These are phyloP conservation scores for Notolabrus celidotus DNA, from an alignment of 2,797 vertebrate species.

Conservation along the genomic window DNA sequence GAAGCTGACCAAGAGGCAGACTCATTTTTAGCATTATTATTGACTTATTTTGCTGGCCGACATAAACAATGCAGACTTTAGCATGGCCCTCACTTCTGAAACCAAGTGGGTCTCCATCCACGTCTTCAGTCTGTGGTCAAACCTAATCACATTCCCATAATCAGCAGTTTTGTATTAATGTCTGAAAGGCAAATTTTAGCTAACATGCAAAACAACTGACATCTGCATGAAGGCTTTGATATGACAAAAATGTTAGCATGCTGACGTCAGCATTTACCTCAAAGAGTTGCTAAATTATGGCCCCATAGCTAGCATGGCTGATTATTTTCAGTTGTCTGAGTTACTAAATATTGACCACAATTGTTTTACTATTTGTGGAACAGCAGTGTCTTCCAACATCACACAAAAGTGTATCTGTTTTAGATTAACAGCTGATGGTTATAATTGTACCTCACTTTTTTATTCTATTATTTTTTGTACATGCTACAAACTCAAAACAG, in stretches of 20 bases:
- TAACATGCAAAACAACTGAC: not conserved
- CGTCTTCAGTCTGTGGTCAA: too few species aligned
- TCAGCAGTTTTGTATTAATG: not conserved
- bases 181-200: not conserved
- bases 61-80: too few species aligned
- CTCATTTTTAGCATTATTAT: too few species aligned
- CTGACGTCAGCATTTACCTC: not conserved
- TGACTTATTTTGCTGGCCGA: too few species aligned
- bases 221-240: too few species aligned
- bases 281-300: not conserved
- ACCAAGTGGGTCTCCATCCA: too few species aligned
- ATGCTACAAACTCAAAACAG: not conserved
- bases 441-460: not conserved
- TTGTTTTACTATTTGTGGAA: not conserved
- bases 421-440: not conserved
- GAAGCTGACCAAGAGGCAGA: too few species aligned
- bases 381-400: not conserved
- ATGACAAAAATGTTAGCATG: too few species aligned
- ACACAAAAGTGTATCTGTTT: not conserved
- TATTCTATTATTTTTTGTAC: not conserved
- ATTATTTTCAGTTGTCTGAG: not conserved
- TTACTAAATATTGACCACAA: not conserved
- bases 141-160: not conserved
- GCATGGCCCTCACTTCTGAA: too few species aligned
- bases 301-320: slow-evolving; percentile 1